Base-by-base conservation (phyloP, 1,140 invertebrate species). In the Propsilocerus akamusi region DNA sequence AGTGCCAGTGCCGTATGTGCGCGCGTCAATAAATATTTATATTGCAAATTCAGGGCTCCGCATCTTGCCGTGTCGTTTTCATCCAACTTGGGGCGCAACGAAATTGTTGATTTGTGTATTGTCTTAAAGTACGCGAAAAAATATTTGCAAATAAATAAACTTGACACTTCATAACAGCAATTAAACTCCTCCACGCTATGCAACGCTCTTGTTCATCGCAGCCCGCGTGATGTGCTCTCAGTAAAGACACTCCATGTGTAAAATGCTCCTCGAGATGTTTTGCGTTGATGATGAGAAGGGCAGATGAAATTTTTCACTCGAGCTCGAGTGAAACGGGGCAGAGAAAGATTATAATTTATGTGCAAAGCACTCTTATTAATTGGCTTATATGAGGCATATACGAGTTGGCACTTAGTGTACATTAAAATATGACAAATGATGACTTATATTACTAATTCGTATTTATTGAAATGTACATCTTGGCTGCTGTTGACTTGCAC, bases 371-470 rank as follows among this genome's bases (percentile, higher is more conserved):
- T 41, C 34, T 41, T 41, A 41, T 41, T 41, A 41, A 41, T 41
- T 41, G 34, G 34, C 34, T 14, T 41, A 41, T 41, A 41, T 17
- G 14, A 41, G 22, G 34, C 34, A 20, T 20, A 41, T 41, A 17
- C 17, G 34, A 8, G 17, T 41, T 41, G 17, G 34, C 14, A 41
- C 34, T 41, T 41, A 41, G 17, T 41, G 34, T 17, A 41, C 17
- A 17, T 41, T 41, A 20, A 41, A 41, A 17, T 41, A 41, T 41
- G 34, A 41, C 34, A 41, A 41, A 41, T 41, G 34, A 41, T 41
- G 34, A 41, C 34, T 41, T 41, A 41, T 41, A 41, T 41, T 41
- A 41, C 34, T 41, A 41, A 41, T 41, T 41, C 34, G n/a, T 41
- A 41, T 12, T 30, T 12, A 30, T 20, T 41, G 34, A 14, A n/a